Evolutionary conservation across 92 coral and sea anemone genomes (phyloP).

Genomic region (Siderastrea radians): DNA sequence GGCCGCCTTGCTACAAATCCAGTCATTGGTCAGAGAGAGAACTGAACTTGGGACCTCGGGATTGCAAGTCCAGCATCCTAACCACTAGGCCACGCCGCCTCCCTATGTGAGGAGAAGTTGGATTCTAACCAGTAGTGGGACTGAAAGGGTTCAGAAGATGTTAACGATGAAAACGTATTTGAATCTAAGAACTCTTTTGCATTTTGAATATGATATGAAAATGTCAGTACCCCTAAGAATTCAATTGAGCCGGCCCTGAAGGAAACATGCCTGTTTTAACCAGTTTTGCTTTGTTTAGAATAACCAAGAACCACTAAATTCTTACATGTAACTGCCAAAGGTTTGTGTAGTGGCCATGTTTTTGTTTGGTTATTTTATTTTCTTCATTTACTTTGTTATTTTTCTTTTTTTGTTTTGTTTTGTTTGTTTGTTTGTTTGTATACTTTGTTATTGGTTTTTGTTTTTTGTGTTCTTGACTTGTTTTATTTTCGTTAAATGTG

Average conservation of each 20-base stretch:
- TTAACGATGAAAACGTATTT: too few species aligned
- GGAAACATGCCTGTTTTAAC: constrained; percentile 13
- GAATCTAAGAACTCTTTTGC: too few species aligned
- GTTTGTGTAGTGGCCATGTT: constrained; percentile 39
- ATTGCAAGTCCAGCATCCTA: too few species aligned
- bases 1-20: too few species aligned
- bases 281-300: constrained; percentile 57
- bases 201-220: neutral
- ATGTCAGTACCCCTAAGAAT: neutral
- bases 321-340: constrained; percentile 27
- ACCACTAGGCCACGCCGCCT: too few species aligned
- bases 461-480: neutral
- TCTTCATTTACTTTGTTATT: neutral
- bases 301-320: constrained; percentile 23
- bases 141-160: too few species aligned
- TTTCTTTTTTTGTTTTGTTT: neutral
- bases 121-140: too few species aligned
- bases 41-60: too few species aligned
- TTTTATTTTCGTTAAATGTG: neutral
- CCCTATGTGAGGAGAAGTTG: too few species aligned
- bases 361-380: constrained; percentile 23
- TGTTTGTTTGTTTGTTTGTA: neutral
- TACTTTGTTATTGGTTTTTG: neutral
- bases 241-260: neutral
- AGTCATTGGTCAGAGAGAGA: too few species aligned